These are phyloP conservation scores for Drosophila pallidifrons DNA, from an alignment of 1,140 invertebrate species.

Conservation along the genomic window DNA sequence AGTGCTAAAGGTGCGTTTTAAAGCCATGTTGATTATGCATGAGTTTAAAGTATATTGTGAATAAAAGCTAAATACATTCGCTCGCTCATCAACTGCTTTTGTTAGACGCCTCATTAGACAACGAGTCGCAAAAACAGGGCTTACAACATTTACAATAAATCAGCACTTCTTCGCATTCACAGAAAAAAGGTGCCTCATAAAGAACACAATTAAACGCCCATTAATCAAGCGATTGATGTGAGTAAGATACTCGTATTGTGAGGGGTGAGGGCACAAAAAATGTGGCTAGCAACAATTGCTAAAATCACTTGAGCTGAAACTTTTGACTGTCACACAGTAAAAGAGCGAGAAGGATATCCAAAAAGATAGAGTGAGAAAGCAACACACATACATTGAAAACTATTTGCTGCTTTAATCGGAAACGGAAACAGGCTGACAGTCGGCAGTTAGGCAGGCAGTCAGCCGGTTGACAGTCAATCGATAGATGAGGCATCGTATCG, in stretches of 20 bases:
- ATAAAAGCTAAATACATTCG: neutral
- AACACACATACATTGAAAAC: conserved; percentile 62
- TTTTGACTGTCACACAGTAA: conserved; percentile 43
- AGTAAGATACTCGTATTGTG: neutral
- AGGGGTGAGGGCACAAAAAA: conserved; percentile 14
- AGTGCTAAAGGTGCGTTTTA: conserved; percentile 47
- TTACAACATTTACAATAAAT: conserved; percentile 36
- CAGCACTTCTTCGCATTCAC: conserved; percentile 1
- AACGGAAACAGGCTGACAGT: conserved; percentile 78
- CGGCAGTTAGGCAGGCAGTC: conserved; percentile 74
- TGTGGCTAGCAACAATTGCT: conserved; percentile 61
- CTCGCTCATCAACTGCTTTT: neutral
- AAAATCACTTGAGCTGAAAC: conserved; percentile 64
- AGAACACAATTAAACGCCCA: conserved; percentile 67
- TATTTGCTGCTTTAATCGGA: conserved; percentile 82
- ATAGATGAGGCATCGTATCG: conserved; percentile 60
- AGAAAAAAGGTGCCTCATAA: conserved; percentile 31
- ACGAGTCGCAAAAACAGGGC: neutral
- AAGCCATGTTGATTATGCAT: conserved; percentile 11
- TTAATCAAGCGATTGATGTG: conserved; percentile 71
- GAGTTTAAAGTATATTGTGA: neutral
- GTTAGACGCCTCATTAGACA: conserved; percentile 18
- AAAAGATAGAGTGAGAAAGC: neutral
- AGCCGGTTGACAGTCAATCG: conserved; percentile 74
- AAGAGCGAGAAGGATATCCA: neutral